Conservation (phyloP, 1,140 invertebrate genomes). For the Condylostylus longicornis region DNA sequence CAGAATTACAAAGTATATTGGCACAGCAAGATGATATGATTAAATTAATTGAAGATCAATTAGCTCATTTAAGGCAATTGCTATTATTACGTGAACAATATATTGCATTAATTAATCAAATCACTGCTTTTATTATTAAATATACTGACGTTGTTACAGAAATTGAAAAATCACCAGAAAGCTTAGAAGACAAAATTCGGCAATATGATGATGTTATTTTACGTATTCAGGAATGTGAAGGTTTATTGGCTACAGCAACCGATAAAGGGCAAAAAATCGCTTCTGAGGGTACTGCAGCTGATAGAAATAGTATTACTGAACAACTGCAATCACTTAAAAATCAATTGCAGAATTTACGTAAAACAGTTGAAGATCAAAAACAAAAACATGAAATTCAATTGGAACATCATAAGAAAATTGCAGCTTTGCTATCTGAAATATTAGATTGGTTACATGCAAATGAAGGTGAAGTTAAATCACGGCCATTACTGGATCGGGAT, state of each 20-base stretch:
- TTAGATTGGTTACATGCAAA: conserved; percentile 73
- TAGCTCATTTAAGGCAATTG: conserved; percentile 58
- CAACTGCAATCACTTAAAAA: conserved; percentile 75
- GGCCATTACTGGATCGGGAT: conserved; percentile 64
- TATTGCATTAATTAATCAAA: conserved; percentile 68
- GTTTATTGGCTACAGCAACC: conserved; percentile 63
- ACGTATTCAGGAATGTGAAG: conserved; percentile 78
- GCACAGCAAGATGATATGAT: conserved; percentile 73
- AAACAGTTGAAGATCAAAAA: conserved; percentile 67
- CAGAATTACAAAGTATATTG: conserved; percentile 61
- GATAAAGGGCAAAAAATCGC: conserved; percentile 87
- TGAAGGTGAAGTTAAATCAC: conserved; percentile 64
- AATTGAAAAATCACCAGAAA: conserved; percentile 63
- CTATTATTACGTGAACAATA: conserved; percentile 73
- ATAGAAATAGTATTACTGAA: conserved; percentile 74
- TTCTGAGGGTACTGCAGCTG: conserved; percentile 67
- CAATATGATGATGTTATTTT: conserved; percentile 70
- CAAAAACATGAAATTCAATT: conserved; percentile 74
- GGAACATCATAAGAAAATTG: conserved; percentile 71
- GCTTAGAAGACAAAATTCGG: conserved; percentile 74
- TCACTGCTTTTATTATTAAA: conserved; percentile 71
- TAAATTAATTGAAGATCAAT: conserved; percentile 65
- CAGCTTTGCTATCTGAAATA: conserved; percentile 62
- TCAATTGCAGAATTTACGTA: conserved; percentile 59
- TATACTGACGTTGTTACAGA: conserved; percentile 73